Base-by-base conservation (phyloP, 1,140 invertebrate genomes). In the Lordiphosa clarofinis region DNA sequence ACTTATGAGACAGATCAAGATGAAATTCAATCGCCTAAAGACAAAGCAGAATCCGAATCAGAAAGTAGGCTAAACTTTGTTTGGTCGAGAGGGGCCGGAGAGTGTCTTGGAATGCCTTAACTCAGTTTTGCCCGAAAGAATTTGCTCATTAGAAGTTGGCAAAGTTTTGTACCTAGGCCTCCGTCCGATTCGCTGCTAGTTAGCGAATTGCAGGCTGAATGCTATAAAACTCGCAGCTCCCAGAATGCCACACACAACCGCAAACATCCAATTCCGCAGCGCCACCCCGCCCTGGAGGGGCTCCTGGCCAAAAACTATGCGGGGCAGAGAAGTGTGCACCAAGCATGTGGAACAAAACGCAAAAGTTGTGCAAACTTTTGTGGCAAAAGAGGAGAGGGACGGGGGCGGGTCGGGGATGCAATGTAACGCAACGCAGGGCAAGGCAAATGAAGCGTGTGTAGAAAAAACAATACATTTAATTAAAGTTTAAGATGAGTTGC, bases 391-490 rank as follows among this genome's bases (percentile, higher is more conserved):
- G 8, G 11, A 1, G 19, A 19, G 15, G 9, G 15, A 12, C 24
- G 8, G 6, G 15, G 9, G 10, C 7, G 4, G 28, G n/a, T n/a
- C n/a, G 38, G n/a, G 31, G 9, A 15, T 21, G 13, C 33, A 57
- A 48, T 57, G 24, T 24, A 24, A 24, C 24, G 24, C 24, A 24
- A 24, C 24, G 24, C 24, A 24, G 43, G 39, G 50, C 61, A 38
- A 35, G 53, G 58, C 71, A 81, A 81, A 82, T 81, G 71, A 82
- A 82, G 76, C 76, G 72, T 75, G 68, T 44, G 56, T 71, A 52
- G 46, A 75, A 82, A 79, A 81, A 82, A 82, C 76, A 81, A 81
- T 81, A 82, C 76, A 81, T 81, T 81, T 81, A 81, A 81, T 81
- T 81, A 81, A 82, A 81, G 62, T 81, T 81, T 70, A 81, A 76